Conservation (phyloP, 2,888 invertebrate genomes). For the Yponomeuta malinellus region DNA sequence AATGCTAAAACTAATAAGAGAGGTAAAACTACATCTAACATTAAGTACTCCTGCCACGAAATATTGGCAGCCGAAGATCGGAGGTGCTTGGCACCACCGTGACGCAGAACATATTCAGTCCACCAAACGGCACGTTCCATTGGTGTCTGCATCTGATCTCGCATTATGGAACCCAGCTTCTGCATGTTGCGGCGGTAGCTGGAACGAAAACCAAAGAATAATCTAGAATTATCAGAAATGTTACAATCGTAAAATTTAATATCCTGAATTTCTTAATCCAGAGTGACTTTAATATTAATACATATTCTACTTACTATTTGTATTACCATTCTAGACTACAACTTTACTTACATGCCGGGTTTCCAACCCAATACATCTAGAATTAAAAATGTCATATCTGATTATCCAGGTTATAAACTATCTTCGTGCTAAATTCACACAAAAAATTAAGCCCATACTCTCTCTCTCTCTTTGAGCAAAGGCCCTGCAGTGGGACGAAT, state of each 20-base stretch:
- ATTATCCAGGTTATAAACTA: no score
- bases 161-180: slow-evolving; percentile 22
- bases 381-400: no score
- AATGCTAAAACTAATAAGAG: background rate
- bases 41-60: slow-evolving; percentile 33
- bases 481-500: no score
- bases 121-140: slow-evolving; percentile 37
- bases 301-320: no score
- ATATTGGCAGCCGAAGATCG: slow-evolving; percentile 33
- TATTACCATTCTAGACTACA: no score
- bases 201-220: background rate
- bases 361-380: no score
- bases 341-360: no score
- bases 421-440: no score
- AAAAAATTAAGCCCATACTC: no score
- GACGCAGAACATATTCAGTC: slow-evolving; percentile 39
- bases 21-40: slow-evolving; percentile 30
- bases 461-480: no score
- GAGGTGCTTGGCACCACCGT: slow-evolving; percentile 36
- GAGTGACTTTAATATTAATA: background rate
- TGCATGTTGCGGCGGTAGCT: slow-evolving; percentile 6
- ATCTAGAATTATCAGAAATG: background rate
- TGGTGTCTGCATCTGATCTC: slow-evolving; percentile 32
- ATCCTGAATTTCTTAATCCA: background rate
- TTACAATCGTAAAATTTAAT: background rate